Percentiles rank a stretch among this genome's conserved stretches.
These are phyloP conservation scores for Herpetotheres cachinnans DNA, from an alignment of 2,113 vertebrate genomes.

Conservation along the genomic window DNA sequence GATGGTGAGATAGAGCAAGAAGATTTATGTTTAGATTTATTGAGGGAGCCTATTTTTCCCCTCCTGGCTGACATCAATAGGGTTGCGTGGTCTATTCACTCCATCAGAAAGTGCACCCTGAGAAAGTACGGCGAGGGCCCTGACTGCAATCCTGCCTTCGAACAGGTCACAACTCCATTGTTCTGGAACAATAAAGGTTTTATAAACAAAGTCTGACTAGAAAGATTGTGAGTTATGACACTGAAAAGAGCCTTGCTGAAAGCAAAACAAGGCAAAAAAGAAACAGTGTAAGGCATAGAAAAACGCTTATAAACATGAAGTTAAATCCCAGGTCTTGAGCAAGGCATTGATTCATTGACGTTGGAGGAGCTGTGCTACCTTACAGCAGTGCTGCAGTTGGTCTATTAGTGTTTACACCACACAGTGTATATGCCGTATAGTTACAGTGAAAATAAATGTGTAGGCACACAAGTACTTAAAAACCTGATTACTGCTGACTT, in stretches of 20 bases:
- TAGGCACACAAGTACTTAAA: not conserved
- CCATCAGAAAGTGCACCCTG: constrained; percentile 32
- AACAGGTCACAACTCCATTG: constrained; percentile 53
- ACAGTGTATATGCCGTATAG: not conserved
- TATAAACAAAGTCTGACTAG: constrained; percentile 43
- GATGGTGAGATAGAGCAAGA: constrained; percentile 8
- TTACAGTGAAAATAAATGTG: not conserved
- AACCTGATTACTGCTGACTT: not conserved
- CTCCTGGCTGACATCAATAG: constrained; percentile 44
- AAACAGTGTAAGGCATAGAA: not conserved
- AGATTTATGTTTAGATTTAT: constrained; percentile 46
- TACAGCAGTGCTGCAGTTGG: not conserved
- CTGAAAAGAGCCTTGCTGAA: constrained; percentile 10
- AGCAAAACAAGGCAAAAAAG: constrained; percentile 19
- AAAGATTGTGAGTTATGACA: constrained; percentile 41
- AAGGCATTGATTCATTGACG: not conserved
- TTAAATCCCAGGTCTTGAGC: not conserved
- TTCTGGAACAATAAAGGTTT: constrained; percentile 50
- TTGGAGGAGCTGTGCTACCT: not conserved
- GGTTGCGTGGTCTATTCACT: constrained; percentile 35
- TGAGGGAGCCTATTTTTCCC: constrained; percentile 5
- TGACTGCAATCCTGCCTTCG: not conserved
- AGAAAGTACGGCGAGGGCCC: constrained; percentile 28
- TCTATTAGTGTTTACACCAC: not conserved
- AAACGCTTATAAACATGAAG: not conserved